phyloP scores from a whole-genome alignment of 2,888 invertebrate species.

The Tenthredo amoena region DNA sequence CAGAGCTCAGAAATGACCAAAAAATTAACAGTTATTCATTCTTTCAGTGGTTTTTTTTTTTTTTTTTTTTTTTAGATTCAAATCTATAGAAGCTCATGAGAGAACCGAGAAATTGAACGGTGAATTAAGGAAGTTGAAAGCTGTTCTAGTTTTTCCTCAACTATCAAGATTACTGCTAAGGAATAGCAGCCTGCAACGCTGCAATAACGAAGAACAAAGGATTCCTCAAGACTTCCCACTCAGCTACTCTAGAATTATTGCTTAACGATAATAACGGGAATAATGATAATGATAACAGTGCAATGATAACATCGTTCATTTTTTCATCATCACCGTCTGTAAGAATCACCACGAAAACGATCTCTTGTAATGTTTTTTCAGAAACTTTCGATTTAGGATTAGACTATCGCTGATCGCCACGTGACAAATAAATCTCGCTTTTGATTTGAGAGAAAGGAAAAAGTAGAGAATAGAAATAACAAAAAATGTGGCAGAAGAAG shows the following conservation, averaged over 20 bases:
- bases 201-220: slow-evolving; percentile 27
- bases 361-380: not conserved
- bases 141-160: slow-evolving; percentile 26
- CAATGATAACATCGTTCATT: not conserved
- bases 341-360: not conserved
- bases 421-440: not conserved
- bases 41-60: not conserved
- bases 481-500: not conserved
- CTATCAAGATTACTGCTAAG: slow-evolving; percentile 22
- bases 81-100: not conserved
- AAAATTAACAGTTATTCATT: not conserved
- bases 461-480: not conserved
- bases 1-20: not conserved
- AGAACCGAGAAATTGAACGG: not conserved
- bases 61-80: not conserved
- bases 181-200: slow-evolving; percentile 17
- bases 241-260: slow-evolving; percentile 18
- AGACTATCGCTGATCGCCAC: not conserved
- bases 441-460: not conserved
- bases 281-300: not conserved
- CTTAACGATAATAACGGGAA: not conserved
- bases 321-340: not conserved
- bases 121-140: not conserved
- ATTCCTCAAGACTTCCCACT: not conserved
- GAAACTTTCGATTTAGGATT: not conserved